These are phyloP conservation scores for Oscheius onirici DNA, from an alignment of 2,888 invertebrate genomes.

Conservation along the genomic window DNA sequence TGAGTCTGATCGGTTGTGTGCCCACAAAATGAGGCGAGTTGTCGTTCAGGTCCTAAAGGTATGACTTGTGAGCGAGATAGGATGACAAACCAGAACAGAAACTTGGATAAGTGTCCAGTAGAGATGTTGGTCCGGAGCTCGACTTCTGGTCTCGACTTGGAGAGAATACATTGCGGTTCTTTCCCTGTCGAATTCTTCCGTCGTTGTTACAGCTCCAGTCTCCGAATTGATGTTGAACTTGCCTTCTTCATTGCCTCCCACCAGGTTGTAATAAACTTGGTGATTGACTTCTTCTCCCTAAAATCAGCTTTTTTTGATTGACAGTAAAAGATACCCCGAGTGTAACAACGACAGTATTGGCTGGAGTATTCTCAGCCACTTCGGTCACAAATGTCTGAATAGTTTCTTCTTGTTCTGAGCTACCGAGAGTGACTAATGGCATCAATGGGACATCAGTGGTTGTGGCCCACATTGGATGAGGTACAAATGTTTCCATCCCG, in stretches of 20 bases:
- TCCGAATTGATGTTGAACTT: constrained; percentile 63
- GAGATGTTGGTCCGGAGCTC: constrained; percentile 56
- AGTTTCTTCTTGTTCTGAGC: constrained; percentile 54
- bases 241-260: constrained; percentile 67
- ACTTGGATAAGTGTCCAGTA: constrained; percentile 80
- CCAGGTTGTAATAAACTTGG: constrained; percentile 59
- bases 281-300: constrained; percentile 42
- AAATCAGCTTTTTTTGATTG: neutral
- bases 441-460: constrained; percentile 33
- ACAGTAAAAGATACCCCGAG: constrained; percentile 55
- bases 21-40: constrained; percentile 90
- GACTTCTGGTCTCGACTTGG: constrained; percentile 87
- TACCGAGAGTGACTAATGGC: constrained; percentile 32
- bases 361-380: constrained; percentile 66
- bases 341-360: constrained; percentile 67
- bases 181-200: constrained; percentile 87
- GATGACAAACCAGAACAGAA: constrained; percentile 78
- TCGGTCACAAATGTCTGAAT: constrained; percentile 68
- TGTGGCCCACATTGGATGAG: constrained; percentile 40
- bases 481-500: constrained; percentile 55
- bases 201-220: constrained; percentile 87
- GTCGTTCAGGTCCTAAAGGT: constrained; percentile 92
- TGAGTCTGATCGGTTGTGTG: constrained; percentile 72
- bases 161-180: constrained; percentile 84
- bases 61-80: no score